phyloP scores from a whole-genome alignment of 1,140 invertebrate genomes.

The Camponotus vicinus region DNA sequence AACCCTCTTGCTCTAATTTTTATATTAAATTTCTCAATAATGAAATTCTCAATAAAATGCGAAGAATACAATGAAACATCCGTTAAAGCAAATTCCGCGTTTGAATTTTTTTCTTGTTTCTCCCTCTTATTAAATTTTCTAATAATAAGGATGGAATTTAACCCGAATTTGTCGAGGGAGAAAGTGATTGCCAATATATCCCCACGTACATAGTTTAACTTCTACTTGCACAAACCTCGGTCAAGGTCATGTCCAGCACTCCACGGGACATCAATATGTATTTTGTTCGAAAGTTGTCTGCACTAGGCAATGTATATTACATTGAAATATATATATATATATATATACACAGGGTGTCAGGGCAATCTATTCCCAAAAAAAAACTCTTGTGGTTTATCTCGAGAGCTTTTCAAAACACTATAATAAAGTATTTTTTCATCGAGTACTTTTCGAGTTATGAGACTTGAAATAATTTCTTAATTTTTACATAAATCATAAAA shows the following conservation, averaged over 20 bases:
- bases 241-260: slow-evolving; percentile 4
- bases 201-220: slow-evolving; percentile 33
- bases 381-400: no score
- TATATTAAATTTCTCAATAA: slow-evolving; percentile 21
- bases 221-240: not conserved
- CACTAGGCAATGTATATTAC: not conserved
- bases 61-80: slow-evolving; percentile 7
- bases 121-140: slow-evolving; percentile 17
- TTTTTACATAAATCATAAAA: no score
- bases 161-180: not conserved
- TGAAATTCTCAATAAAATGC: slow-evolving; percentile 44
- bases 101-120: slow-evolving; percentile 17
- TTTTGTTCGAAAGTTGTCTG: not conserved
- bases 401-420: no score
- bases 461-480: no score
- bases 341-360: not conserved
- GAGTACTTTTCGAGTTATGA: no score
- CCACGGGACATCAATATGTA: not conserved
- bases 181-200: slow-evolving; percentile 28
- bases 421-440: no score
- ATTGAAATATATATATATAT: no score
- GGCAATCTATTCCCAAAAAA: no score
- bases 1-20: not conserved
- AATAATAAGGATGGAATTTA: not conserved
- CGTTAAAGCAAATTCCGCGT: not conserved